These are phyloP conservation scores for Pan troglodytes DNA, from an alignment of 2,113 vertebrate genomes.

Conservation along the genomic window DNA sequence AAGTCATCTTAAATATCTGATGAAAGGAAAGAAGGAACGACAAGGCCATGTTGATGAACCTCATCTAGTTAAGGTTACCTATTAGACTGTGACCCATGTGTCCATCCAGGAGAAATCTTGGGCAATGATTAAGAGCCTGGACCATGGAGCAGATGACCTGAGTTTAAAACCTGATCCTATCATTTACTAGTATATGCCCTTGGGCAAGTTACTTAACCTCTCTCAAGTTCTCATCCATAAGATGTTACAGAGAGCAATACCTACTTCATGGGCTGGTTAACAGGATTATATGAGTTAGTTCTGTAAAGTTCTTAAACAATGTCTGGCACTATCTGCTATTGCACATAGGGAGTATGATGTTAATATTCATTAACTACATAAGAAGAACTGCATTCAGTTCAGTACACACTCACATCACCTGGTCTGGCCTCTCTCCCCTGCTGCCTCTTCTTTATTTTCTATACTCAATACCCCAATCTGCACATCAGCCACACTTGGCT, in stretches of 20 bases:
- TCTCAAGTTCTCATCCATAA: background rate
- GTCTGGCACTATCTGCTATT: background rate
- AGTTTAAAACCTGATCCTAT: background rate
- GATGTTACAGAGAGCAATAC: background rate
- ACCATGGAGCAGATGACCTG: background rate
- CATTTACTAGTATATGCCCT: no score
- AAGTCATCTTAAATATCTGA: background rate
- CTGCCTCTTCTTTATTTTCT: background rate
- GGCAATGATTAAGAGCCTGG: background rate
- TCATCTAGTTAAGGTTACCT: background rate
- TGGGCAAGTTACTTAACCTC: no score
- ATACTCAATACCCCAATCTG: rapidly evolving
- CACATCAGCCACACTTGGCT: rapidly evolving
- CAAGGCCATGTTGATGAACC: no score
- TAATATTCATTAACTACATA: background rate
- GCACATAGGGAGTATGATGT: rapidly evolving
- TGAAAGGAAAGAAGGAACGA: background rate
- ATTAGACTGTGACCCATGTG: background rate
- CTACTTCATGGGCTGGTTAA: rapidly evolving
- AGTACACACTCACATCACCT: no score
- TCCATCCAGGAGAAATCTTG: background rate
- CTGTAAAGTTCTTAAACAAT: rapidly evolving
- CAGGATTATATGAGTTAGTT: background rate
- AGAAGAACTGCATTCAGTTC: background rate
- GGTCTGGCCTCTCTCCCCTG: background rate